A percentile compares a stretch with the other conserved stretches of the same genome.
phyloP scores from a whole-genome alignment of 2,113 vertebrate genomes.

The Gopherus flavomarginatus region DNA sequence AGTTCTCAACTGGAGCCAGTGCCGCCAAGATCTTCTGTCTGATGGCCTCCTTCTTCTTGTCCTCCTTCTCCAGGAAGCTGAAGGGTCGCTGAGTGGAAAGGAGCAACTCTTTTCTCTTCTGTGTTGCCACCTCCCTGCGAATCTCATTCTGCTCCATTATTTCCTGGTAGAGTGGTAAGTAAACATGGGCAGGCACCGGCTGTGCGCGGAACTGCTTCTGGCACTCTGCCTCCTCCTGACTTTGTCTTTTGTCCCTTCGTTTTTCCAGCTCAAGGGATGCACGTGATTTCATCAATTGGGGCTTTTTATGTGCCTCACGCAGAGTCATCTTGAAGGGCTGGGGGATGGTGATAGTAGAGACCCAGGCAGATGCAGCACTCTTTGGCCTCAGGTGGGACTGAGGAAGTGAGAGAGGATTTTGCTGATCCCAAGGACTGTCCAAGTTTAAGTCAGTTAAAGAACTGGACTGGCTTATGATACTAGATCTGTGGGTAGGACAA shows the following conservation, averaged over 20 bases:
- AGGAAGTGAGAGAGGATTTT: constrained; percentile 43
- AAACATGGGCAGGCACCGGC: constrained; percentile 86
- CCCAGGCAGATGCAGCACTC: constrained; percentile 69
- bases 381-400: constrained; percentile 64
- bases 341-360: constrained; percentile 77
- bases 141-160: constrained; percentile 83
- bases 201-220: constrained; percentile 89
- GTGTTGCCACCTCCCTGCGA: constrained; percentile 79
- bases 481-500: constrained; percentile 63
- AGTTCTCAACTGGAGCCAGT: constrained; percentile 63
- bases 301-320: constrained; percentile 74
- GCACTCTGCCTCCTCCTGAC: constrained; percentile 87
- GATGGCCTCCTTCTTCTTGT: constrained; percentile 80
- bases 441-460: constrained; percentile 77
- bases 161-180: constrained; percentile 84
- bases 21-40: constrained; percentile 66
- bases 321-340: constrained; percentile 78
- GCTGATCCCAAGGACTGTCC: constrained; percentile 51
- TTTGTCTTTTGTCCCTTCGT: constrained; percentile 76
- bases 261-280: constrained; percentile 73
- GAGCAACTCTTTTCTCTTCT: constrained; percentile 88
- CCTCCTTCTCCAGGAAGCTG: constrained; percentile 87
- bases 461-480: constrained; percentile 75
- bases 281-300: constrained; percentile 73
- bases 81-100: constrained; percentile 91